Conservation (phyloP, 2,888 invertebrate species). For the Cryptus armator region DNA sequence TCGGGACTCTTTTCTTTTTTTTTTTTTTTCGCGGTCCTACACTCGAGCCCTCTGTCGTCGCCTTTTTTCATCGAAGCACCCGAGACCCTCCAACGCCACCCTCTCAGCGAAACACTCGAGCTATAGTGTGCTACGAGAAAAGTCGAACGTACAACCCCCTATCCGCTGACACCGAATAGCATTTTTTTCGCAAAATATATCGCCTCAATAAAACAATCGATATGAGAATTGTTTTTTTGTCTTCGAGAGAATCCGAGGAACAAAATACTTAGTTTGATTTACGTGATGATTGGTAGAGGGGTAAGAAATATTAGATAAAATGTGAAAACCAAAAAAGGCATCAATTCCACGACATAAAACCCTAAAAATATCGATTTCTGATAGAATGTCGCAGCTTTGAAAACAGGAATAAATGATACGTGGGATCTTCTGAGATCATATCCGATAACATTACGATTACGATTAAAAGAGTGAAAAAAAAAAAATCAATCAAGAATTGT, state of each 20-base stretch:
- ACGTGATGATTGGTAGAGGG: too few species aligned
- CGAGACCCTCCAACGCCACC: conserved; percentile 51
- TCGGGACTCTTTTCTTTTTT: background rate
- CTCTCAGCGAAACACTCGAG: conserved; percentile 51
- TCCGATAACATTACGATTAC: too few species aligned
- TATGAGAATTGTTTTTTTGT: background rate
- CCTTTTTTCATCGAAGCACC: conserved; percentile 47
- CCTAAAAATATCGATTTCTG: too few species aligned
- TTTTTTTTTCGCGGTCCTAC: conserved; percentile 35
- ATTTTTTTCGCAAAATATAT: background rate
- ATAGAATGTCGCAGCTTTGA: too few species aligned
- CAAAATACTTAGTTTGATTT: too few species aligned
- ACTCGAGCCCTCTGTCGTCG: conserved; percentile 32
- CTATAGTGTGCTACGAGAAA: conserved; percentile 18
- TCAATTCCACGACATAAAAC: too few species aligned
- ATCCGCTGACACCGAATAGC: conserved; percentile 22
- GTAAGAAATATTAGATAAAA: too few species aligned
- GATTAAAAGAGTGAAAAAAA: background rate
- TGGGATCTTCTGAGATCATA: too few species aligned
- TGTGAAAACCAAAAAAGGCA: too few species aligned
- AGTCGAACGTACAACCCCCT: conserved; percentile 25
- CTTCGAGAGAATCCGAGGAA: too few species aligned
- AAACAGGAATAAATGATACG: too few species aligned
- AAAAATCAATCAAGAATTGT: conserved; percentile 13
- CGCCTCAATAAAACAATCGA: background rate